Conservation (phyloP, 2,888 invertebrate genomes). For the Pycnomerus fuliginosus region DNA sequence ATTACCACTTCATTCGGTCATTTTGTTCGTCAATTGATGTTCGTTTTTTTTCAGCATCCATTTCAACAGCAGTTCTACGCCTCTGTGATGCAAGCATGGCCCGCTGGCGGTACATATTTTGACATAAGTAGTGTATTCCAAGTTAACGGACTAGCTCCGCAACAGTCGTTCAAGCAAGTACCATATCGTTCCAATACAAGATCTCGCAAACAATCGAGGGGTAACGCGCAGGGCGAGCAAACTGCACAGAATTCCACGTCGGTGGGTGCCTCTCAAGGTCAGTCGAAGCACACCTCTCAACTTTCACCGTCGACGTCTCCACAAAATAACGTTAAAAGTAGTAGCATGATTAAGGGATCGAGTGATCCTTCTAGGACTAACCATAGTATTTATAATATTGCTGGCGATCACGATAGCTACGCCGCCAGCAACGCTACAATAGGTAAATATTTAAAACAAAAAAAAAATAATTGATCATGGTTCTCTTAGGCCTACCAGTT, state of each 20-base stretch:
- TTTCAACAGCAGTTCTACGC: conserved; percentile 66
- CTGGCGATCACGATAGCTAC: background rate
- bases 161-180: conserved; percentile 61
- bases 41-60: conserved; percentile 55
- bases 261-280: background rate
- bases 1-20: too few relatives aligned
- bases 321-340: conserved; percentile 2
- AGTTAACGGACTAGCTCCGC: conserved; percentile 70
- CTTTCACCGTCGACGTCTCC: conserved; percentile 28
- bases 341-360: background rate
- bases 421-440: background rate
- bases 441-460: too few relatives aligned
- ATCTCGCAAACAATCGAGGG: conserved; percentile 47
- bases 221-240: conserved; percentile 7
- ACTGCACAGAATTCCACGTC: background rate
- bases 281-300: background rate
- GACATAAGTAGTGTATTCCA: conserved; percentile 71
- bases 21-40: too few relatives aligned
- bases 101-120: conserved; percentile 57
- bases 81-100: conserved; percentile 61
- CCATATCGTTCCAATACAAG: conserved; percentile 54
- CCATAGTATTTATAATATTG: background rate
- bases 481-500: conserved; percentile 33
- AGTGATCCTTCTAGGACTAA: background rate
- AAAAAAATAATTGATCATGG: too few relatives aligned